Evolutionary conservation across 2,888 invertebrate species (phyloP), one percentile per base, ranked within the genome.

Genomic region (Schrankia costaestrigalis): DNA sequence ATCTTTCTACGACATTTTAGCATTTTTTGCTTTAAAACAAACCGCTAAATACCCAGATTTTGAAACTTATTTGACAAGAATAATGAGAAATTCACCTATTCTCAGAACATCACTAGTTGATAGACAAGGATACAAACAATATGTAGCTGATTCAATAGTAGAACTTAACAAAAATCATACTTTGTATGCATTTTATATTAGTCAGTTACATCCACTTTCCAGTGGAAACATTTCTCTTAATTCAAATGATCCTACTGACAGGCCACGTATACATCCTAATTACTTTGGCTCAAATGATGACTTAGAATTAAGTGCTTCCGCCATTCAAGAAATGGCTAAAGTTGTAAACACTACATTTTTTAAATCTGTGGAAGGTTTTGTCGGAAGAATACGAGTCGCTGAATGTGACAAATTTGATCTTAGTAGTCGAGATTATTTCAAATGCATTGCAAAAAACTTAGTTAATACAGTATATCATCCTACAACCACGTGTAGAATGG

Each of bases 401-500:
- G 46, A 55, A 3, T 79, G 78, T 44, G 50, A 76, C 29, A 4
- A 27, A 7, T 63, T 51, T 24, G 41, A 56, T 40, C 42, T 73
- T 17, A 57, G 60, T 27, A 73, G 66, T 31, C 46, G 45, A 11
- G 45, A 53, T 2, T 78, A 78, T 36, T 77, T 75, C 75, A 58
- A 63, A 47, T 77, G 78, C 35, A 46, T 69, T 34, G 49, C 57
- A 38, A 65, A 90, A 10, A 92, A 93, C 59, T 59, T 63, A 31
- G 58, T 64, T 1, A 30, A 38, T 2, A 67, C 71, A 5, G 90
- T 93, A 13, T 93, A 92, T 56, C 94, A 94, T 72, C 93, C 93
- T 0, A 90, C 90, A 6, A 92, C 94, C 8, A 91, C 91, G 0
- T 81, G 89, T 0, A 89, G 77, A 58, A 91, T 91, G 91, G 91